Base-by-base conservation (phyloP, 2,888 invertebrate genomes). In the Xestia c-nigrum region DNA sequence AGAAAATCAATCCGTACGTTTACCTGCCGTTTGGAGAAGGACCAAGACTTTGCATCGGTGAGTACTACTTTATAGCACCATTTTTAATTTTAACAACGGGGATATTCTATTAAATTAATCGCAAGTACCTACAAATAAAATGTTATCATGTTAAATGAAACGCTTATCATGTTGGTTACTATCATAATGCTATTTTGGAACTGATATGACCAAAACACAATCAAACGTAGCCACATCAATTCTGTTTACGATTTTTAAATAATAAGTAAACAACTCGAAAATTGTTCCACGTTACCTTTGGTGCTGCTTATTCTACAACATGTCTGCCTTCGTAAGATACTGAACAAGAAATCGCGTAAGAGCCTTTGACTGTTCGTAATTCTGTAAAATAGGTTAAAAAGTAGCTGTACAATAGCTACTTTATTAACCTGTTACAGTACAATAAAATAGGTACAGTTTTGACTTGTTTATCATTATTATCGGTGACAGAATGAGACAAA, bases 1-100 rank as follows among this genome's bases (percentile, higher is more conserved):
- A 78, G n/a, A 85, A 89, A 6, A 87, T 92, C 5, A 89, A 85
- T 24, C 91, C 89, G 0, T 93, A 85, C 73, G 89, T 90, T 0
- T 92, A 90, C 59, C 73, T 91, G 9, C 92, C 92, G 0, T 93
- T 93, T 75, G 93, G 93, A 14, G 91, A 90, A 72, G 92, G 93
- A 10, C 91, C 90, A 0, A 87, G 93, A 70, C 80, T 84, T 75
- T 93, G 93, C 59, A 88, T 93, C 10, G 93, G 93, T 93, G 31
- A 84, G 84, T 73, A 55, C 43, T 64, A 59, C 7, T 59, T 57
- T 57, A 24, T 24, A 57, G 14, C 3, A 57, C 24, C 1, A 16
- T 57, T 57, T 55, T 16, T 16, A 57, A 59, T 16, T 59, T 59
- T 0, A 31, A 16, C 16, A 31, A 3, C 6, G 57, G 24, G 57